phyloP scores from a whole-genome alignment of 2,113 vertebrate species.

The Coreoperca whiteheadi region DNA sequence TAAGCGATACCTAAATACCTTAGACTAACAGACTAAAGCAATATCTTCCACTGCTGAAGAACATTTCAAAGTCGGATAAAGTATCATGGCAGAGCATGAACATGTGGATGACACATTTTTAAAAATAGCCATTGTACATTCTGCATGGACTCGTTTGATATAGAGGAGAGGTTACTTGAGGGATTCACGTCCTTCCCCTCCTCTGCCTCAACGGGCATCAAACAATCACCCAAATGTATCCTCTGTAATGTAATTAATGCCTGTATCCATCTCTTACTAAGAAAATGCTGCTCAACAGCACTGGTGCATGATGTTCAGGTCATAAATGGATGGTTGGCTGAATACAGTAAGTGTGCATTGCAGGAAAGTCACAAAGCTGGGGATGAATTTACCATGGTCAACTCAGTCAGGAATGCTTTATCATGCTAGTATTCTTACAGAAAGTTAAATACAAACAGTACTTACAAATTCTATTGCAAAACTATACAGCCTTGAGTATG shows the following conservation, averaged over 20 bases:
- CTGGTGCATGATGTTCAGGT: constrained; percentile 54
- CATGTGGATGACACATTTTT: constrained; percentile 6
- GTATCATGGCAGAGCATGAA: not conserved
- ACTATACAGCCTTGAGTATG: constrained; percentile 34
- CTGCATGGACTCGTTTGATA: constrained; percentile 53
- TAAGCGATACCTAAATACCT: not conserved
- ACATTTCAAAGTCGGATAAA: not conserved
- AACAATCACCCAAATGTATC: constrained; percentile 70
- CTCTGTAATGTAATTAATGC: constrained; percentile 73
- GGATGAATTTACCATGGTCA: constrained; percentile 13
- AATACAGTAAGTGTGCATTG: constrained; percentile 43
- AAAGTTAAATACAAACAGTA: constrained; percentile 17
- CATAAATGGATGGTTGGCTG: constrained; percentile 59
- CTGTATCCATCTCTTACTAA: constrained; percentile 73
- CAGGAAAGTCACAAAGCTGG: constrained; percentile 21
- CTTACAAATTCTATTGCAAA: constrained; percentile 17
- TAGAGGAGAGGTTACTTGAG: constrained; percentile 69
- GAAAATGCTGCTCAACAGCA: constrained; percentile 66
- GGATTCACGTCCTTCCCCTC: constrained; percentile 58
- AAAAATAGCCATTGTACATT: constrained; percentile 24
- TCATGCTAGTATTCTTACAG: not conserved
- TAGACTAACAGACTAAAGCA: not conserved
- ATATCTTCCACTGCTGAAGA: not conserved
- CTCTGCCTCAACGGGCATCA: constrained; percentile 68
- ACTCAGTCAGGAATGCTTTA: constrained; percentile 13